Conservation (phyloP, 1,140 invertebrate genomes). For the Maconellicoccus hirsutus region DNA sequence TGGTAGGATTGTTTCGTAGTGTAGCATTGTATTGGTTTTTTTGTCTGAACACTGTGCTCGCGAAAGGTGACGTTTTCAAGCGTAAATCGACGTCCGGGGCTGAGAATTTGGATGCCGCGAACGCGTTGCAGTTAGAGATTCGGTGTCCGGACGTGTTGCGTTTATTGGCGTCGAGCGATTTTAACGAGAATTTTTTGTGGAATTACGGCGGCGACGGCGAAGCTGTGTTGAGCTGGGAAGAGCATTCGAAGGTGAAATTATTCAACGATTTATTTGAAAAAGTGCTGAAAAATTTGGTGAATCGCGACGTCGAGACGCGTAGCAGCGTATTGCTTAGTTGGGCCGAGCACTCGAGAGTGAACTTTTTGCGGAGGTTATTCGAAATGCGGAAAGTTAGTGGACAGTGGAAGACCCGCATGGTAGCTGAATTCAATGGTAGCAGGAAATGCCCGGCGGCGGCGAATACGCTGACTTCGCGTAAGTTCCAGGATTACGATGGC, state of each 20-base stretch:
- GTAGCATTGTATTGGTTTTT: conserved; percentile 11
- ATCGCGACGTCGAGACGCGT: no score
- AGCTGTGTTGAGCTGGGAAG: neutral
- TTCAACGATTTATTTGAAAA: neutral
- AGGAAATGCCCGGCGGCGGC: no score
- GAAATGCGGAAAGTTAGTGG: no score
- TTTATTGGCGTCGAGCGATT: neutral
- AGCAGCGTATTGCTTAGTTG: neutral
- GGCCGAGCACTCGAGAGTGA: no score
- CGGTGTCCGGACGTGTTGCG: neutral
- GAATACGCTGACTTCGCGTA: no score
- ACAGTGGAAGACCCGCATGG: no score
- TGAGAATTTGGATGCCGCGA: neutral
- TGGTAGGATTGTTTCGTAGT: neutral
- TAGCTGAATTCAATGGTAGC: no score
- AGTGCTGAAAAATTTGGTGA: neutral
- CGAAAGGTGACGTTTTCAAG: neutral
- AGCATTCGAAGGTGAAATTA: neutral
- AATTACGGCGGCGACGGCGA: neutral
- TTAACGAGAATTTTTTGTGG: neutral
- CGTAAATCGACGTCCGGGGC: neutral
- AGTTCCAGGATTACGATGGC: no score
- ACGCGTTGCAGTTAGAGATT: neutral
- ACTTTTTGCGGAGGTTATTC: no score
- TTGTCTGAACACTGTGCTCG: conserved; percentile 2